Percentiles rank a stretch among this genome's conserved stretches.
Evolutionary conservation across 2,888 invertebrate genomes (phyloP).

Genomic region (Ashinkailepas kermadecensis): DNA sequence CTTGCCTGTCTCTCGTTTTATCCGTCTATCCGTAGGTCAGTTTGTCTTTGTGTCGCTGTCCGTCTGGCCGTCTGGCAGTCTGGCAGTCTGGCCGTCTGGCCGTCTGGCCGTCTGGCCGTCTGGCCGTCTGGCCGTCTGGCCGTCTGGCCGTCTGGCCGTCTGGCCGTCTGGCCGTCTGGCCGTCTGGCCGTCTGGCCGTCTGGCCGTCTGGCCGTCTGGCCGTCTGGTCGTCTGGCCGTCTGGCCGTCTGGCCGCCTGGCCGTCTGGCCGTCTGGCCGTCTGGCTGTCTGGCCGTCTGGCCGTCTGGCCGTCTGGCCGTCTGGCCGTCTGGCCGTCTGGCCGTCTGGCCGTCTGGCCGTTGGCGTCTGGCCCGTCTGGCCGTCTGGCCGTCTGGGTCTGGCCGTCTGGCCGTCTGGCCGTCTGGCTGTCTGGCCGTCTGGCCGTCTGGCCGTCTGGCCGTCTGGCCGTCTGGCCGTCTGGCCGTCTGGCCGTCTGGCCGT

Average conservation of each 20-base stretch:
- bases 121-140: not conserved
- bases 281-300: slow-evolving; percentile 43
- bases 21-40: too few species aligned
- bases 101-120: not conserved
- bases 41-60: too few species aligned
- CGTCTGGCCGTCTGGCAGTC: too few species aligned
- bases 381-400: not conserved
- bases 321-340: too few species aligned
- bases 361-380: not conserved
- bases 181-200: not conserved
- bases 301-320: slow-evolving; percentile 59
- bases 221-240: too few species aligned
- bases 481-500: too few species aligned
- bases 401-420: not conserved
- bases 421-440: not conserved
- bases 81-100: too few species aligned
- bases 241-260: too few species aligned
- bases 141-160: not conserved
- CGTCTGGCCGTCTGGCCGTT: not conserved
- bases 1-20: too few species aligned
- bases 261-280: not conserved
- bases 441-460: not conserved
- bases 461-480: too few species aligned
- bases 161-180: not conserved
- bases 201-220: not conserved